A percentile compares a stretch with the other conserved stretches of the same genome.
Conservation (phyloP, 2,888 invertebrate species). For the Eumacrocentrus americanus region DNA sequence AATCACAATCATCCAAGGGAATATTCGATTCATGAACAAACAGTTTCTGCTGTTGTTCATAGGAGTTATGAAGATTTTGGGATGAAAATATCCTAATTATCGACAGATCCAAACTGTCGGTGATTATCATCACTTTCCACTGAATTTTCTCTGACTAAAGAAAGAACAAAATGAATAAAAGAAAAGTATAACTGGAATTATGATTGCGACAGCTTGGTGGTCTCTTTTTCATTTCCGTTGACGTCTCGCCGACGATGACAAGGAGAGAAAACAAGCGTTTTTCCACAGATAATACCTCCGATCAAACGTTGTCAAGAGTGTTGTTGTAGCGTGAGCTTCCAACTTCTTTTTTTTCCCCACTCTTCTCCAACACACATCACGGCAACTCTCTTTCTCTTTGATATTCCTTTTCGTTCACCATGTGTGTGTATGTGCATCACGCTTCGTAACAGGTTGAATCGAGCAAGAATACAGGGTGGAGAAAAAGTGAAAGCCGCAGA, state of each 20-base stretch:
- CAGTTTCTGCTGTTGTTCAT: too few species aligned
- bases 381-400: not conserved
- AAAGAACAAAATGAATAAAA: too few species aligned
- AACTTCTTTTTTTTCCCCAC: not conserved
- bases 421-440: not conserved
- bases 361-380: too few species aligned
- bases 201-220: too few species aligned
- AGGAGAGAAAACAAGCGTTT: not conserved
- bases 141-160: too few species aligned
- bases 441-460: slow-evolving; percentile 1
- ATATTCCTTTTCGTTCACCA: not conserved
- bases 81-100: too few species aligned
- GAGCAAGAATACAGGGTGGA: not conserved
- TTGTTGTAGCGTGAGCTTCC: not conserved
- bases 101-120: too few species aligned
- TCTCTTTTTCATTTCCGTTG: slow-evolving; percentile 15
- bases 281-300: not conserved
- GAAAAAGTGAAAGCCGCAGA: slow-evolving; percentile 31
- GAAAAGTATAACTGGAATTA: too few species aligned
- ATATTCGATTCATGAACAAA: too few species aligned
- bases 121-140: too few species aligned
- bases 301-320: not conserved
- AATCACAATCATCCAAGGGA: too few species aligned
- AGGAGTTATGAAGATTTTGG: too few species aligned
- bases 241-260: slow-evolving; percentile 3